Percentiles rank a stretch among this genome's conserved stretches.
Conservation (phyloP, 1,140 invertebrate genomes). For the Cheumatopsyche charites region DNA sequence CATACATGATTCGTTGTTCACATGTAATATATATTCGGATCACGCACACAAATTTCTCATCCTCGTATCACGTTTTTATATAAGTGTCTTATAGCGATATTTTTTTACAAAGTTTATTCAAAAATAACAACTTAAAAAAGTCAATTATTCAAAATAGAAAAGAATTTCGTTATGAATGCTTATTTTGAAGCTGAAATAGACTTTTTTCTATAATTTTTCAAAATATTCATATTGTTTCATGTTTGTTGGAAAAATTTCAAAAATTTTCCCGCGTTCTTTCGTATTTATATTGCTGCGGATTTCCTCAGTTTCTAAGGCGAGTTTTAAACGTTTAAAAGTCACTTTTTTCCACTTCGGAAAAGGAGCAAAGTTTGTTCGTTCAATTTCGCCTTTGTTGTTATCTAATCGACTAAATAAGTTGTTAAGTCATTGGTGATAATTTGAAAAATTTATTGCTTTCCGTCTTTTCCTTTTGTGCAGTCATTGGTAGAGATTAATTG, state of each 20-base stretch:
- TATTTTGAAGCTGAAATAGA: too few relatives aligned
- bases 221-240: too few relatives aligned
- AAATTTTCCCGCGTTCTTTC: slow-evolving; percentile 6
- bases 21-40: not conserved
- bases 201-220: too few relatives aligned
- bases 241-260: not conserved
- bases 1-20: not conserved
- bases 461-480: too few relatives aligned
- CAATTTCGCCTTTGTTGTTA: slow-evolving; percentile 5
- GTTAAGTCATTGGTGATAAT: slow-evolving; percentile 1
- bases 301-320: not conserved
- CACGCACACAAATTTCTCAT: not conserved
- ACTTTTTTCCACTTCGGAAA: not conserved
- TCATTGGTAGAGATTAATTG: too few relatives aligned
- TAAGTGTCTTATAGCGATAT: too few relatives aligned
- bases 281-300: slow-evolving; percentile 3
- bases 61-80: not conserved
- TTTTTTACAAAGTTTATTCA: too few relatives aligned
- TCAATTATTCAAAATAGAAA: too few relatives aligned
- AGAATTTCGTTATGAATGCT: too few relatives aligned
- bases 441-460: too few relatives aligned
- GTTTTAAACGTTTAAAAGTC: not conserved
- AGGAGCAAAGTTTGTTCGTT: not conserved
- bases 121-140: too few relatives aligned
- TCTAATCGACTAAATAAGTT: slow-evolving; percentile 12